A percentile compares a stretch with the other conserved stretches of the same genome.
These are phyloP conservation scores for Ptychoptera albimana DNA, from an alignment of 2,888 invertebrate genomes.

Conservation along the genomic window DNA sequence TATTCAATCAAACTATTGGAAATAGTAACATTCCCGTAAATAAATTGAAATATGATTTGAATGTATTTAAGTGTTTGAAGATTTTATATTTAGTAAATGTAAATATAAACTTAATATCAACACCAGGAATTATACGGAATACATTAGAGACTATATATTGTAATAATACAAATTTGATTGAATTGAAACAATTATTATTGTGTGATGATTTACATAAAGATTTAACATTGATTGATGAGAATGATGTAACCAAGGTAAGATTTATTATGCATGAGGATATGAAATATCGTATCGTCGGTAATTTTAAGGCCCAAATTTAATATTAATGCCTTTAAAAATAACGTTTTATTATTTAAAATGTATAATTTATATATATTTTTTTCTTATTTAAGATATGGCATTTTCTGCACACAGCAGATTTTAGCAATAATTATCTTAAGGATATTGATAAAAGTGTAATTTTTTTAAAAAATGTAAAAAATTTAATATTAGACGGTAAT, in stretches of 20 bases:
- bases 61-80: constrained; percentile 65
- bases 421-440: constrained; percentile 44
- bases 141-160: constrained; percentile 33
- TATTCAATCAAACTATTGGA: constrained; percentile 36
- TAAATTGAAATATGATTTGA: constrained; percentile 61
- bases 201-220: constrained; percentile 72
- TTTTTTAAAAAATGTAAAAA: constrained; percentile 53
- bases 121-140: constrained; percentile 30
- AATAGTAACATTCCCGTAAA: constrained; percentile 76
- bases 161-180: constrained; percentile 25
- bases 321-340: too few relatives aligned
- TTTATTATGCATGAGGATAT: too few relatives aligned
- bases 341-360: too few relatives aligned
- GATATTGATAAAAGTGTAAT: constrained; percentile 68
- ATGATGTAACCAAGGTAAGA: constrained; percentile 16
- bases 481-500: constrained; percentile 63
- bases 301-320: too few relatives aligned
- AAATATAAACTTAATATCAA: constrained; percentile 49
- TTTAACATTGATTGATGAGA: constrained; percentile 20
- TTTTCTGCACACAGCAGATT: neutral
- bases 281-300: too few relatives aligned
- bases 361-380: neutral
- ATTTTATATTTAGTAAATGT: constrained; percentile 52
- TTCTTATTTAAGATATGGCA: constrained; percentile 7
- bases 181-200: constrained; percentile 60